Evolutionary conservation across 2,113 vertebrate species (phyloP).

Genomic region (Pygoscelis adeliae): DNA sequence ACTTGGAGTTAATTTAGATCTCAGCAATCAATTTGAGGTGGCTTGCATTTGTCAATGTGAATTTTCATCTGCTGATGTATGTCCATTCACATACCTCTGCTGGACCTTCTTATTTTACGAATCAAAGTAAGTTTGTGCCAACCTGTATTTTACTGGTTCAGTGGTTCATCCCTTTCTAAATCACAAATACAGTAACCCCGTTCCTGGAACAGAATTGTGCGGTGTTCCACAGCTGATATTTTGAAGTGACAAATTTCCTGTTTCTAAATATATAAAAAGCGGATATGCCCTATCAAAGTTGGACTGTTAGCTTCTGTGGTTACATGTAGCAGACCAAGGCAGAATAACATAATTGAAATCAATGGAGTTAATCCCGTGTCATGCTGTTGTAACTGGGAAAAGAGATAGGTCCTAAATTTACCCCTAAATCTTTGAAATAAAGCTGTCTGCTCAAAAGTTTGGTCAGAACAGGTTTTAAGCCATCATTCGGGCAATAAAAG

Average conservation of each 20-base stretch:
- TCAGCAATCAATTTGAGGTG: neutral
- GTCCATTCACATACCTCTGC: neutral
- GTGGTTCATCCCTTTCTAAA: neutral
- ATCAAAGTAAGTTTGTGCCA: neutral
- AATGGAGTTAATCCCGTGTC: neutral
- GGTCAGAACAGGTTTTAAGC: conserved; percentile 30
- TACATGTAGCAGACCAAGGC: neutral
- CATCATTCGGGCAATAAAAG: conserved; percentile 27
- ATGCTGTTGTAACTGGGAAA: neutral
- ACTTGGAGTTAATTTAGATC: neutral
- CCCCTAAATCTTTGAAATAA: conserved; percentile 42
- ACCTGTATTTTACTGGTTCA: neutral
- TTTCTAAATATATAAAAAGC: neutral
- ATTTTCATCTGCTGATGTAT: neutral
- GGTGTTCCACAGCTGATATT: neutral
- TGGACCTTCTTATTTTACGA: neutral
- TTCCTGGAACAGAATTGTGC: neutral
- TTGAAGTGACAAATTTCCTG: neutral
- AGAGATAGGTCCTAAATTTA: neutral
- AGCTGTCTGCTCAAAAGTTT: conserved; percentile 35
- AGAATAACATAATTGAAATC: conserved; percentile 14
- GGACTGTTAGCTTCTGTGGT: neutral
- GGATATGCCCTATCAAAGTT: neutral
- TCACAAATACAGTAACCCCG: neutral
- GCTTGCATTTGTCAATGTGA: neutral